phyloP scores from a whole-genome alignment of 2,888 invertebrate species.

The Brachypterus glaber region DNA sequence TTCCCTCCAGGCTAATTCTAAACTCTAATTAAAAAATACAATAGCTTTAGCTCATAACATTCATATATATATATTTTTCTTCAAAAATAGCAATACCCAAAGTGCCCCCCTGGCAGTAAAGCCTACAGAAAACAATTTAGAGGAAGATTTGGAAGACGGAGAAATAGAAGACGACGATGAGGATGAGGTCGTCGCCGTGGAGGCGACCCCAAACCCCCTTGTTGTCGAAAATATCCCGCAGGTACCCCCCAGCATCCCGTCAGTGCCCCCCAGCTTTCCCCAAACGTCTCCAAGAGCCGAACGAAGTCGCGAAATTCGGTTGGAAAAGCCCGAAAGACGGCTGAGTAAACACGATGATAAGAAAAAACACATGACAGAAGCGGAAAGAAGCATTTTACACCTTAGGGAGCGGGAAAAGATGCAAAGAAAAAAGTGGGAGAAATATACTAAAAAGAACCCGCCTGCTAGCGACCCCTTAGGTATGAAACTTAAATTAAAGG shows the following conservation, averaged over 20 bases:
- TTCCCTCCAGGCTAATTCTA: no score
- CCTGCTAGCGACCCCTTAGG: conserved; percentile 20
- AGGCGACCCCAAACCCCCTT: not conserved
- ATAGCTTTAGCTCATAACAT: no score
- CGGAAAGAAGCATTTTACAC: conserved; percentile 39
- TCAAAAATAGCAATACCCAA: conserved; percentile 18
- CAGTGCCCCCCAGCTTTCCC: no score
- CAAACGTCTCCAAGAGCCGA: no score
- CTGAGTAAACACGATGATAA: conserved; percentile 28
- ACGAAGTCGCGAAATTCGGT: conserved; percentile 7
- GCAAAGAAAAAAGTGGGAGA: conserved; percentile 37
- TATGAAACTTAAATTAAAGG: conserved; percentile 9
- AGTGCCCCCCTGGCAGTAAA: conserved; percentile 15
- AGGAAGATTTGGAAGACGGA: conserved; percentile 66
- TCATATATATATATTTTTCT: not conserved
- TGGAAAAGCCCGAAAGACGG: conserved; percentile 12
- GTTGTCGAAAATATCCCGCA: not conserved
- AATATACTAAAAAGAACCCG: conserved; percentile 31
- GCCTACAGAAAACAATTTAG: conserved; percentile 45
- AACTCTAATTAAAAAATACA: no score
- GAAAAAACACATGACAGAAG: conserved; percentile 38
- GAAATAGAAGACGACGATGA: conserved; percentile 69
- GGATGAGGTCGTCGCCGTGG: conserved; percentile 33
- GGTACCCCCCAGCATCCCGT: not conserved
- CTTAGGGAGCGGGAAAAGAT: conserved; percentile 36